Base-by-base conservation (phyloP, 1,140 invertebrate genomes). In the Pachyrhynchus sulphureomaculatus region DNA sequence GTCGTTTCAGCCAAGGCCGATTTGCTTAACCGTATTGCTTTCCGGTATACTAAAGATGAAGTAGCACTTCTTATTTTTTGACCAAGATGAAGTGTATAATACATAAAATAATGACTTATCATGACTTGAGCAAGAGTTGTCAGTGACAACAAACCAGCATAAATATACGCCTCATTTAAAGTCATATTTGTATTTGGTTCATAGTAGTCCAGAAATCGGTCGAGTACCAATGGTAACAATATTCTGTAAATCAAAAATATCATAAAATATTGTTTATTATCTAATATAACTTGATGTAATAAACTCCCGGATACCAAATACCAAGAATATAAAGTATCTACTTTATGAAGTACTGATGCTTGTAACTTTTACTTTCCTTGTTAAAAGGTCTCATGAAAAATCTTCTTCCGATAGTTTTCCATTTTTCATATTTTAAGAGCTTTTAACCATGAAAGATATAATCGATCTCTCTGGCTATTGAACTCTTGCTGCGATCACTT, bases 41-140 rank as follows among this genome's bases (percentile, higher is more conserved):
- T 94, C 72, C 89, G 83, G 76, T 93, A 95, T 61, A 93, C 86
- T 29, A 93, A 78, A 0, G 89, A 87, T 68, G 86, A 89, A 72
- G 86, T 87, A 1, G 89, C 87, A 24, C 93, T 82, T 57, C 90
- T 81, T 62, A 91, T 84, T 75, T 91, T 88, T 80, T 70, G 87
- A 81, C 26, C 88, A 71, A 6, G 80, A 71, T 87, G 81, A 21
- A 87, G 70, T 6, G 66, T 78, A 45, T 80, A 83, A 75, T 93
- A 85, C 80, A 93, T 88, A 83, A 21, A 87, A 3, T 87, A 85
- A 79, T 95, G 91, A 63, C 90, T 83, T 24, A 87, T 74, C 10
- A 90, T 75, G 10, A 88, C 82, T 42, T 83, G 80, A 51, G 87
- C 69, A 64, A 70, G 77, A 69, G 81, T 82, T 74, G 81, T 87